Conservation (phyloP, 1,140 invertebrate genomes). For the Druon quercuslanigerum region DNA sequence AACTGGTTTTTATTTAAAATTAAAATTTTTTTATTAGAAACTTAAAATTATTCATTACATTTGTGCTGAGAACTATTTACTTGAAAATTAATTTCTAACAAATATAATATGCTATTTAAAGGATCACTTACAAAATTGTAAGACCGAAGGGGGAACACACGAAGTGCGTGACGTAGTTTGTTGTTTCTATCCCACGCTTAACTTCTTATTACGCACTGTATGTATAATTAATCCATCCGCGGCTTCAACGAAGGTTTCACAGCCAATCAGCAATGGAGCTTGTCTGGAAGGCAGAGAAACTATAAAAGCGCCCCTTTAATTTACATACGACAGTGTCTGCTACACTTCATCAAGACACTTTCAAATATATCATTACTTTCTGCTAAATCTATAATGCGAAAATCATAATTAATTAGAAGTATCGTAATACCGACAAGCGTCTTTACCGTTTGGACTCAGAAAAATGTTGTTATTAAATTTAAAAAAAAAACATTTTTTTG, state of each 20-base stretch:
- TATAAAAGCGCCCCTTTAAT: background rate
- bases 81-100: background rate
- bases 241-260: constrained; percentile 28
- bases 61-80: background rate
- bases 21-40: too few relatives aligned
- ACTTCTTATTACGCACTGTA: constrained; percentile 56
- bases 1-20: too few relatives aligned
- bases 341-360: too few relatives aligned
- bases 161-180: constrained; percentile 37
- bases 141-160: background rate
- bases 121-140: background rate
- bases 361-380: too few relatives aligned
- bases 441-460: too few relatives aligned
- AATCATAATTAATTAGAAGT: too few relatives aligned
- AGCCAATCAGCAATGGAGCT: background rate
- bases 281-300: background rate
- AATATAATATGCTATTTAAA: background rate
- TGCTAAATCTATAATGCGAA: too few relatives aligned
- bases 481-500: too few relatives aligned
- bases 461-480: too few relatives aligned
- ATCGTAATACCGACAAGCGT: too few relatives aligned
- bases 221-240: constrained; percentile 60
- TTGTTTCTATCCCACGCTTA: constrained; percentile 57
- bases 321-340: too few relatives aligned
- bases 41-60: too few relatives aligned